Evolutionary conservation across 2,113 vertebrate species (phyloP), one percentile per base, ranked within the genome.

Genomic region (Clinocottus analis): DNA sequence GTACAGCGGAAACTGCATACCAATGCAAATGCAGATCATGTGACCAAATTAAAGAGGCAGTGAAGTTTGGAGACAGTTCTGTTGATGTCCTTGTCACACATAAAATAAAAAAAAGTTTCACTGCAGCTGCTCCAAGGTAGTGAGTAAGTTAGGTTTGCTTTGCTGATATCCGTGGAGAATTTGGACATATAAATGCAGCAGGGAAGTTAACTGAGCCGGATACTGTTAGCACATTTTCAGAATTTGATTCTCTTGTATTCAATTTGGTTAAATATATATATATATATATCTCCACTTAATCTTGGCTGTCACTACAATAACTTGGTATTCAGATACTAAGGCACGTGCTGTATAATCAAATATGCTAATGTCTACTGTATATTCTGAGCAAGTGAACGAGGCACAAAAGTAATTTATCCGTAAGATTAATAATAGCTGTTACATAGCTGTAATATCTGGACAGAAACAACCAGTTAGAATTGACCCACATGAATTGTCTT

Each of bases 41-140:
- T 83, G 87, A 87, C 90, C 69, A 74, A 89, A 85, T 90, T 87
- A 85, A 77, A 88, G 70, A 82, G 56, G 61, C 29, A 31, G 47
- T 31, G 53, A 70, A 79, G 79, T 85, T 84, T 53, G 58, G 62
- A 77, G 33, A 68, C 7, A 51, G 67, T 82, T 80, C 70, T 85
- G 78, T 65, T 77, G 87, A 83, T 39, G 67, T 73, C 68, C 72
- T 82, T 82, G 76, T 82, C 80, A 85, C 62, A 75, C 43, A 51
- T 69, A 53, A 8, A 31, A 31, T 31, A 47, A 77, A 84, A 77
- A 23, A 77, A 84, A 77, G 73, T 89, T 80, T 84, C 37, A 74
- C 35, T 73, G 60, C 70, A 56, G 66, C 67, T 60, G 68, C 64
- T 64, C 63, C 2, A 33, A 87, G 55, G 73, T 77, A 17, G 47